Base-by-base conservation (phyloP, 1,140 invertebrate species). In the Meloidogyne floridensis region DNA sequence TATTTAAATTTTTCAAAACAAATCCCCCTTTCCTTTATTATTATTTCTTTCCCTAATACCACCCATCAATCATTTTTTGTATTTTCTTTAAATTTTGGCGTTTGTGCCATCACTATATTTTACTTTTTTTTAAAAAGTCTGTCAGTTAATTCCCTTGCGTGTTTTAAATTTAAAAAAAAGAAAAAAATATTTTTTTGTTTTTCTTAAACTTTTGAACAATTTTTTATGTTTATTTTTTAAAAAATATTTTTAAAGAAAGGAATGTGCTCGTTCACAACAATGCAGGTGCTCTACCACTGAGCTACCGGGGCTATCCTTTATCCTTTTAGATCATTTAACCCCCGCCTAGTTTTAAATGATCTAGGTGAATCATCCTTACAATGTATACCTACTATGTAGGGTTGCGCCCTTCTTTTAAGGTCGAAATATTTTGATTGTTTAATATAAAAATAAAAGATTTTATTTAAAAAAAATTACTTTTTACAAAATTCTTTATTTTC, bases 141-240 rank as follows among this genome's bases (percentile, higher is more conserved):
- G 59, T 65, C 59, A 65, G 59, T 59, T 65, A 65, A 65, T 65
- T 65, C 59, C 59, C n/a, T 65, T 65, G 59, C 7, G 59, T n/a
- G n/a, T 65, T 65, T 65, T 65, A 7, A n/a, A 65, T 47, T 6
- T 6, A 6, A 6, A 6, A 6, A 8, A 47, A 47, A 8, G 4
- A n/a, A 65, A 59, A 59, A 59, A 15, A 15, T 15, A 15, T 15
- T 59, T 59, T 59, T 59, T 65, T 65, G 15, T n/a, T 65, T 65
- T 65, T 15, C 32, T 59, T 15, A 65, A 65, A 65, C 4, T 0
- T n/a, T 13, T 5, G 11, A 15, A 59, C 13, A 5, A 15, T 15
- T 65, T 15, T n/a, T 65, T 65, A 6, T 65, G 15, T 65, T 65
- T 32, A 32, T 32, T 32, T 32, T 32, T 32, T 32, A 32, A 32